Percentiles rank a stretch among this genome's conserved stretches.
phyloP scores from a whole-genome alignment of 2,113 vertebrate genomes.

The Gymnobelideus leadbeateri region DNA sequence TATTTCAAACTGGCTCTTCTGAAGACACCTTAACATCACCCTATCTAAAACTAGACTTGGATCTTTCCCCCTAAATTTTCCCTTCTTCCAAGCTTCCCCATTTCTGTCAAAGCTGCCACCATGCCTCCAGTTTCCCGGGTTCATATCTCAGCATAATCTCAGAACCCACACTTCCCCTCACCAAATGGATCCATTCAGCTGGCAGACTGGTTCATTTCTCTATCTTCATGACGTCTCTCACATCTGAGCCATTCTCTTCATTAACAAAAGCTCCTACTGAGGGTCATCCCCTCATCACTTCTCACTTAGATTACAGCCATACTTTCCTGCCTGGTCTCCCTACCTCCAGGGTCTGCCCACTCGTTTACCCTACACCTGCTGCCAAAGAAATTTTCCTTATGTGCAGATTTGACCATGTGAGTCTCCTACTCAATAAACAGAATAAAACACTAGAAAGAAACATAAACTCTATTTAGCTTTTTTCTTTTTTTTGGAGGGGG shows the following conservation, averaged over 20 bases:
- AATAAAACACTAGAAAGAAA: too few relatives aligned
- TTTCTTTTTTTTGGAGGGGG: too few relatives aligned
- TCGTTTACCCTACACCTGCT: neutral
- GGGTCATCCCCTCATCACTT: neutral
- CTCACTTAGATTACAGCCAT: neutral
- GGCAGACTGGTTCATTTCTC: neutral
- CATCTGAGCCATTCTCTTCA: neutral
- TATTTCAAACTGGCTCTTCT: neutral
- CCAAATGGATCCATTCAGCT: neutral
- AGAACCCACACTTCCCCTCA: neutral
- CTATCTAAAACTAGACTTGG: neutral
- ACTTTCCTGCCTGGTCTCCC: neutral
- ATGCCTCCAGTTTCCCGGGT: neutral
- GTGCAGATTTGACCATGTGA: neutral
- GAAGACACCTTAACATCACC: neutral
- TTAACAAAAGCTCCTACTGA: neutral
- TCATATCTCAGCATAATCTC: neutral
- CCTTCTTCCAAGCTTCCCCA: neutral
- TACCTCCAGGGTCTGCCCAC: neutral
- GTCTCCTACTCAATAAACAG: too few relatives aligned
- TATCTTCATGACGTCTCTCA: neutral
- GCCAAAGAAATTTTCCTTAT: neutral
- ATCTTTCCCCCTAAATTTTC: neutral
- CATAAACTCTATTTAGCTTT: too few relatives aligned
- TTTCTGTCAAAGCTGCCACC: neutral